Evolutionary conservation across 2,113 vertebrate species (phyloP).

Genomic region (Panurus biarmicus): DNA sequence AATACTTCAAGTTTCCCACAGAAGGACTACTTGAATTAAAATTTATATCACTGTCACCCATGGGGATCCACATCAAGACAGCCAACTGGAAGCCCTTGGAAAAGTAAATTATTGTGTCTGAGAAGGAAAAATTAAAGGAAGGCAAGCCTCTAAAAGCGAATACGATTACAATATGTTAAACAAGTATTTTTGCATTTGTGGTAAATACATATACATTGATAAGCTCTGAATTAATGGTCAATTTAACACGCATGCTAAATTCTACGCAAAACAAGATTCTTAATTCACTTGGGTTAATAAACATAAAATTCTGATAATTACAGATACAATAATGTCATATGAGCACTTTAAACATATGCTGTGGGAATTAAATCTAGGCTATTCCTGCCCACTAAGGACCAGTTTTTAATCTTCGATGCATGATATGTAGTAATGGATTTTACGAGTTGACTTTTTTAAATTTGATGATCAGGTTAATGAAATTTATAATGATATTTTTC

Average conservation of each 20-base stretch:
- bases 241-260: constrained; percentile 48
- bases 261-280: constrained; percentile 58
- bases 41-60: background rate
- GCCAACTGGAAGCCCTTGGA: background rate
- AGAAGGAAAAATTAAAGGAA: background rate
- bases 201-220: constrained; percentile 24
- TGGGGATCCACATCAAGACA: background rate
- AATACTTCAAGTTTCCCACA: background rate
- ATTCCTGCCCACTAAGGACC: constrained; percentile 60
- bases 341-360: constrained; percentile 66
- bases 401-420: constrained; percentile 65
- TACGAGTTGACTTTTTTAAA: constrained; percentile 66
- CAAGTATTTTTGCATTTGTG: background rate
- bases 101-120: background rate
- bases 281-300: constrained; percentile 65
- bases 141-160: background rate
- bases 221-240: constrained; percentile 43
- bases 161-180: background rate
- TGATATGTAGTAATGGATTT: constrained; percentile 69
- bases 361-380: constrained; percentile 63
- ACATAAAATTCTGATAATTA: constrained; percentile 69
- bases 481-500: constrained; percentile 66
- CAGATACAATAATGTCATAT: constrained; percentile 66
- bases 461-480: constrained; percentile 67
- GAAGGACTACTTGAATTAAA: background rate